Evolutionary conservation across 2,797 vertebrate species (phyloP).

Genomic region (Neostethus bicornis): DNA sequence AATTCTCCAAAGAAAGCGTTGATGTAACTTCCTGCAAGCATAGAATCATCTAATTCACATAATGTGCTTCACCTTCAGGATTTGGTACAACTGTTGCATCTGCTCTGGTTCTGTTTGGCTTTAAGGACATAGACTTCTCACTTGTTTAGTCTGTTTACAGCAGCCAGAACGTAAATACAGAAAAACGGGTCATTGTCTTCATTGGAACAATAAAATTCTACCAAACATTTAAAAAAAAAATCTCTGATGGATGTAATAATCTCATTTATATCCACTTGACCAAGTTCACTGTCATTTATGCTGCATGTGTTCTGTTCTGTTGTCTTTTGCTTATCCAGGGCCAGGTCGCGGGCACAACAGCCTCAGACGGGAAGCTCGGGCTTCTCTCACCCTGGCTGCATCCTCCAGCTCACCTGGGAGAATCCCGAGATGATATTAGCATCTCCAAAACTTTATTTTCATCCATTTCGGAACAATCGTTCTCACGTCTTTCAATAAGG

Average conservation of each 20-base stretch:
- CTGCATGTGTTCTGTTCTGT: too few relatives aligned
- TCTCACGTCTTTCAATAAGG: neutral
- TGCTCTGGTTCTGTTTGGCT: constrained; percentile 27
- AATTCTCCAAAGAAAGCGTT: constrained; percentile 12
- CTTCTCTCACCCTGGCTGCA: too few relatives aligned
- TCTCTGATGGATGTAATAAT: too few relatives aligned
- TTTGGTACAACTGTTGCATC: constrained; percentile 39
- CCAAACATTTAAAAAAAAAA: too few relatives aligned
- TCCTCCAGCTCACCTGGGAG: too few relatives aligned
- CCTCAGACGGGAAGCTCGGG: too few relatives aligned
- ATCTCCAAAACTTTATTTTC: neutral
- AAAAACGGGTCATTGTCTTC: constrained; percentile 30
- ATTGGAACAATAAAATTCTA: constrained; percentile 1
- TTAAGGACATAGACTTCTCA: constrained; percentile 14
- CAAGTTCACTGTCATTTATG: neutral
- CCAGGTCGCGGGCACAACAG: too few relatives aligned
- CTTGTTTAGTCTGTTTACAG: constrained; percentile 58
- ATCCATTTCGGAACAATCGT: neutral
- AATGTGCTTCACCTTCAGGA: constrained; percentile 18
- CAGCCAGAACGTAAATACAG: constrained; percentile 34
- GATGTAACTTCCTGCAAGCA: constrained; percentile 1
- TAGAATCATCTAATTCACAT: neutral
- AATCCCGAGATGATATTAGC: too few relatives aligned
- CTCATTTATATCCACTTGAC: neutral
- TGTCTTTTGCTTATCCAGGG: too few relatives aligned